Percentiles rank a stretch among this genome's conserved stretches.
Conservation (phyloP, 35 echinoderm and acorn worm genomes). For the Apostichopus californicus region DNA sequence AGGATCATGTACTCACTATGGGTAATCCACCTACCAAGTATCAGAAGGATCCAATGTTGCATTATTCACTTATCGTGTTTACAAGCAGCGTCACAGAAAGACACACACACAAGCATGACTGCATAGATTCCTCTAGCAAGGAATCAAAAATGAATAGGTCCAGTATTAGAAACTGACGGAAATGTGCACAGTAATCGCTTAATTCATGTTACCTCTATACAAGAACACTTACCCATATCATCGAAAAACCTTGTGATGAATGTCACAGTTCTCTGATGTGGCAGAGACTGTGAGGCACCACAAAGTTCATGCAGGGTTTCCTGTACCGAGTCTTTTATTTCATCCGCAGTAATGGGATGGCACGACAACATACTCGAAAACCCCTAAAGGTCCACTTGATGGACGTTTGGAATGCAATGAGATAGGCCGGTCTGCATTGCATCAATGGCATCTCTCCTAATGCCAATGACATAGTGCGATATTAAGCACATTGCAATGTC, state of each 20-base stretch:
- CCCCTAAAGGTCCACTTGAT: neutral
- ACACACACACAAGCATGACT: too few relatives aligned
- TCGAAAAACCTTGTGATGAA: constrained; percentile 7
- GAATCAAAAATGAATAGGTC: too few relatives aligned
- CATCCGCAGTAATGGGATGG: neutral
- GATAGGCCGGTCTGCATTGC: neutral
- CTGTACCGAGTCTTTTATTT: neutral
- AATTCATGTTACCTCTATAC: too few relatives aligned
- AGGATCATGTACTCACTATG: too few relatives aligned
- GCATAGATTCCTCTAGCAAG: too few relatives aligned
- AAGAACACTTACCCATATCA: neutral
- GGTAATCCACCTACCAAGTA: too few relatives aligned
- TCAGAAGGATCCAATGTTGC: too few relatives aligned
- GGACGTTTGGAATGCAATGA: neutral
- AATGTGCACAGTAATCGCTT: too few relatives aligned
- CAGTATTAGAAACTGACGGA: too few relatives aligned
- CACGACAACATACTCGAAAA: constrained; percentile 6
- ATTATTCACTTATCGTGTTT: too few relatives aligned
- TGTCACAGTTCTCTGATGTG: constrained; percentile 7
- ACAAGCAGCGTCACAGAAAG: too few relatives aligned
- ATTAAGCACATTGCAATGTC: neutral
- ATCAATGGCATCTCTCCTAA: constrained; percentile 10
- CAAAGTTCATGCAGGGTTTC: neutral
- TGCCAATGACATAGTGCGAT: constrained; percentile 10
- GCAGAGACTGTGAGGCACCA: neutral